Conservation (phyloP, 2,888 invertebrate species). For the Mechanitis mazaeus region DNA sequence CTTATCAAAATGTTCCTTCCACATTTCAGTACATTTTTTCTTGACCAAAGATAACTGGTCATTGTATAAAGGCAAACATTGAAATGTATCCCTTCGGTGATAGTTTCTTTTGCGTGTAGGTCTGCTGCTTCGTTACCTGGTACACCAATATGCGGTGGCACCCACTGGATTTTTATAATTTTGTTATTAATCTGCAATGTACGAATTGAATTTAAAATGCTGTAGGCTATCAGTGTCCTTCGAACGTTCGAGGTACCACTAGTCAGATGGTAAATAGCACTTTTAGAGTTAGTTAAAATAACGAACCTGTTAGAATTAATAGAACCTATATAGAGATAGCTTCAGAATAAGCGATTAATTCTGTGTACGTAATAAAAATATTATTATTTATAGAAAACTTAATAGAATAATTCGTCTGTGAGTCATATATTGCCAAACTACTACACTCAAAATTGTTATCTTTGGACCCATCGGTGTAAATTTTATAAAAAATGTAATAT, state of each 20-base stretch:
- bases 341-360: slow-evolving; percentile 22
- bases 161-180: slow-evolving; percentile 20
- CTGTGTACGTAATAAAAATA: slow-evolving; percentile 23
- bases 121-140: too few species aligned
- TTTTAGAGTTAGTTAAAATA: slow-evolving; percentile 23
- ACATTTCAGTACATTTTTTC: too few species aligned
- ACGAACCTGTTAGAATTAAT: slow-evolving; percentile 18
- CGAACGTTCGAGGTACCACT: slow-evolving; percentile 21
- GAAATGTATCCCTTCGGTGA: too few species aligned
- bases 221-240: slow-evolving; percentile 26
- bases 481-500: too few species aligned
- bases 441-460: too few species aligned
- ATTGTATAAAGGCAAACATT: too few species aligned
- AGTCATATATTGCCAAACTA: too few species aligned
- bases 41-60: too few species aligned
- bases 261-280: slow-evolving; percentile 24
- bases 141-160: slow-evolving; percentile 21
- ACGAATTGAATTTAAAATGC: slow-evolving; percentile 21
- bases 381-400: background rate
- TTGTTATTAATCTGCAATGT: slow-evolving; percentile 1
- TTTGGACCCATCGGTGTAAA: too few species aligned
- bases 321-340: slow-evolving; percentile 17
- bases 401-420: too few species aligned
- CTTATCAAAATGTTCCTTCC: too few species aligned
- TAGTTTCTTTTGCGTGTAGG: too few species aligned